Conservation (phyloP, 2,888 invertebrate genomes). For the Pediacus dermestoides region DNA sequence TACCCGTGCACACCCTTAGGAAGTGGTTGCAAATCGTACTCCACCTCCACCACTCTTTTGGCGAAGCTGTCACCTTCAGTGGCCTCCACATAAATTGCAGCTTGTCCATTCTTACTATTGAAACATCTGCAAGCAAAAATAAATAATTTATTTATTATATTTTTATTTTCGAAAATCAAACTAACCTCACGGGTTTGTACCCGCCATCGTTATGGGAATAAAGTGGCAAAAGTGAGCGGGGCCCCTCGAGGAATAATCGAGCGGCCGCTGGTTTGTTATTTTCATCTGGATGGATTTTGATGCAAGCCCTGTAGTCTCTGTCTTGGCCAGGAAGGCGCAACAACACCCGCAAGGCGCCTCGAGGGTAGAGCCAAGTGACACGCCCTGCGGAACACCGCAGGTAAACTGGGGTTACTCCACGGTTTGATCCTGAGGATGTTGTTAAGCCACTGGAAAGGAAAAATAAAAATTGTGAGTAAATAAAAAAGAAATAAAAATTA, state of each 20-base stretch:
- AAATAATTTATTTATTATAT: conserved; percentile 9
- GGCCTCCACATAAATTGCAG: conserved; percentile 65
- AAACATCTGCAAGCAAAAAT: conserved; percentile 54
- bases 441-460: conserved; percentile 57
- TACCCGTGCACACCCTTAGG: conserved; percentile 51
- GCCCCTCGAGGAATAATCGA: conserved; percentile 64
- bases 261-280: conserved; percentile 46
- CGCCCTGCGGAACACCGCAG: conserved; percentile 69
- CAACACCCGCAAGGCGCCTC: conserved; percentile 67
- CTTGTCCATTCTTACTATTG: conserved; percentile 60
- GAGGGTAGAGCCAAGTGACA: conserved; percentile 73
- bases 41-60: conserved; percentile 58
- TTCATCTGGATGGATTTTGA: conserved; percentile 53
- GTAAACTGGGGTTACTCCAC: conserved; percentile 73
- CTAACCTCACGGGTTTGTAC: conserved; percentile 43
- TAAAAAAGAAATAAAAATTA: too few species aligned
- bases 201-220: conserved; percentile 58
- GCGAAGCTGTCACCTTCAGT: conserved; percentile 51
- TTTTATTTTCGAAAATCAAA: background rate
- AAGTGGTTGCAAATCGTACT: conserved; percentile 66
- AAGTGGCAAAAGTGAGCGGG: conserved; percentile 56
- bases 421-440: conserved; percentile 47
- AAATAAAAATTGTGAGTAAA: conserved; percentile 28
- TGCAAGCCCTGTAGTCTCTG: conserved; percentile 67
- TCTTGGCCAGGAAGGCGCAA: conserved; percentile 58